Evolutionary conservation across 2,888 invertebrate species (phyloP).

Genomic region (Acrocyrtus sp.): DNA sequence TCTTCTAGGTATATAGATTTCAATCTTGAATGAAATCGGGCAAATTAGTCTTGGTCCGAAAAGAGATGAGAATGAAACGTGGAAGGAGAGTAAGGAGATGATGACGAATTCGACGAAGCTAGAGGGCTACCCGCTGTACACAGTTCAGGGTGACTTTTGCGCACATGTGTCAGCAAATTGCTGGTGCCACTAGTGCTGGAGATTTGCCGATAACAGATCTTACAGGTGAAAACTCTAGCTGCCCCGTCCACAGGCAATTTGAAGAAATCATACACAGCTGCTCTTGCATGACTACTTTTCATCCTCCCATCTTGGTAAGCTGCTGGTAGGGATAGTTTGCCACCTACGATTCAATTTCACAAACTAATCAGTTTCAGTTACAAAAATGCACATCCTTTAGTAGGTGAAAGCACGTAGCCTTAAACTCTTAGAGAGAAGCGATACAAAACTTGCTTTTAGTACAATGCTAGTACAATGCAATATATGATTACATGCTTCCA

Average conservation of each 20-base stretch:
- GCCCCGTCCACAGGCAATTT: slow-evolving; percentile 13
- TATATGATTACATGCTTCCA: too few species aligned
- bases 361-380: too few species aligned
- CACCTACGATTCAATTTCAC: slow-evolving; percentile 17
- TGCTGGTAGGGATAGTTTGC: slow-evolving; percentile 14
- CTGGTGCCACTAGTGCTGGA: slow-evolving; percentile 31
- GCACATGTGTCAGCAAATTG: slow-evolving; percentile 33
- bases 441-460: too few species aligned
- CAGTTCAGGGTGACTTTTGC: slow-evolving; percentile 14
- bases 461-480: too few species aligned
- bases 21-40: neutral
- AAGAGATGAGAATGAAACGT: too few species aligned
- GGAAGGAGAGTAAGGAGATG: too few species aligned
- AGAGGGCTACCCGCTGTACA: slow-evolving; percentile 14
- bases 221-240: slow-evolving; percentile 17
- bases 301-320: neutral
- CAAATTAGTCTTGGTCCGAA: too few species aligned
- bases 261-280: slow-evolving; percentile 25
- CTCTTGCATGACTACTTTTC: slow-evolving; percentile 10
- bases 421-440: too few species aligned
- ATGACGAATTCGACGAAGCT: too few species aligned
- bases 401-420: too few species aligned
- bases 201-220: slow-evolving; percentile 6
- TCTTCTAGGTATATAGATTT: too few species aligned
- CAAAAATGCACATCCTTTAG: too few species aligned